Evolutionary conservation across 1,140 invertebrate species (phyloP).

Genomic region (Neodiprion lecontei): DNA sequence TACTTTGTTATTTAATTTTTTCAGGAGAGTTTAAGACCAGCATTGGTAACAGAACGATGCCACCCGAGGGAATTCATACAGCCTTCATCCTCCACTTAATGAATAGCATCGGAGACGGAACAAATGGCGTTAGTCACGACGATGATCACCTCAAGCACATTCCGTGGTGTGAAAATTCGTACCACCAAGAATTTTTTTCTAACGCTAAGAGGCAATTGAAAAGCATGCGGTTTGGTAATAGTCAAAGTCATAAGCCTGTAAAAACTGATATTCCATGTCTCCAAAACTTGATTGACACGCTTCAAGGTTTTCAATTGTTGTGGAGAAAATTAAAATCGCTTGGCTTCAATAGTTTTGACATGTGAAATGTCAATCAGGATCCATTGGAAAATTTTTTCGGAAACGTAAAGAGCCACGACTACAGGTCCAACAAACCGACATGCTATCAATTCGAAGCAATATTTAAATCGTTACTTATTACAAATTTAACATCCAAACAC

Average conservation of each 20-base stretch:
- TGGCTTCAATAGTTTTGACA: slow-evolving; percentile 23
- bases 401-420: slow-evolving; percentile 21
- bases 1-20: too few species aligned
- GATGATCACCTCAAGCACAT: background rate
- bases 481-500: background rate
- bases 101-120: background rate
- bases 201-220: background rate
- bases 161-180: background rate
- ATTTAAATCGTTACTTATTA: background rate
- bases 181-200: background rate
- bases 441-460: background rate
- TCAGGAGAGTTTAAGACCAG: too few species aligned
- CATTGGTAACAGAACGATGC: background rate
- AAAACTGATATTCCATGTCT: slow-evolving; percentile 14
- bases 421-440: slow-evolving; percentile 23
- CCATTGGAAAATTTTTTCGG: slow-evolving; percentile 31
- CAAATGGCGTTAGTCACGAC: background rate
- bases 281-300: slow-evolving; percentile 26
- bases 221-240: background rate
- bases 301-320: slow-evolving; percentile 19
- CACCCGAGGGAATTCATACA: background rate
- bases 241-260: background rate
- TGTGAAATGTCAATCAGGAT: slow-evolving; percentile 27
- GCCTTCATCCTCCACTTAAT: background rate
- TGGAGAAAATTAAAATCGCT: slow-evolving; percentile 19